phyloP scores from a whole-genome alignment of 2,888 invertebrate genomes.

The Drosophila crucigera region DNA sequence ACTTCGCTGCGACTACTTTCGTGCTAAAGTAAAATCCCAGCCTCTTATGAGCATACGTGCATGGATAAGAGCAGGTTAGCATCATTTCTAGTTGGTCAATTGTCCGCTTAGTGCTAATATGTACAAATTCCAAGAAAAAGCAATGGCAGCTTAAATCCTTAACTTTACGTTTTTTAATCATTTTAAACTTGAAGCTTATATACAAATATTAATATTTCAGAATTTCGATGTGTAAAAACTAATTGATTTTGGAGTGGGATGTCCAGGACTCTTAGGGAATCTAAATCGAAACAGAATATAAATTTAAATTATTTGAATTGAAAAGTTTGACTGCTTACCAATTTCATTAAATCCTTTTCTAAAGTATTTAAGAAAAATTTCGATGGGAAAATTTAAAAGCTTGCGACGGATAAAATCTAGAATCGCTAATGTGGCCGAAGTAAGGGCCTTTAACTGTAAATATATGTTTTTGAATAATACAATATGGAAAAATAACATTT shows the following conservation, averaged over 20 bases:
- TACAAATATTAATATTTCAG: constrained; percentile 43
- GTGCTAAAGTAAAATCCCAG: not conserved
- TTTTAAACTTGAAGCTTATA: constrained; percentile 42
- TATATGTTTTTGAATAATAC: not conserved
- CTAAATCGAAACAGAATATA: constrained; percentile 21
- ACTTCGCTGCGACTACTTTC: not conserved
- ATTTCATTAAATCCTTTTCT: constrained; percentile 77
- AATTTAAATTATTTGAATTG: not conserved
- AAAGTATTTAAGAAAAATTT: constrained; percentile 77
- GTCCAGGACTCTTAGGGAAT: constrained; percentile 56
- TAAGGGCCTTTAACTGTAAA: constrained; percentile 45
- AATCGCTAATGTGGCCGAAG: constrained; percentile 60
- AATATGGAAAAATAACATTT: not conserved
- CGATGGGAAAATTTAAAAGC: constrained; percentile 81
- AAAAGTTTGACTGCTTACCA: constrained; percentile 55
- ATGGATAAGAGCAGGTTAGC: not conserved
- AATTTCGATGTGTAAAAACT: constrained; percentile 44
- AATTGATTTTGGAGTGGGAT: constrained; percentile 38
- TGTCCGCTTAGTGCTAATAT: not conserved
- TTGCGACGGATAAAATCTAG: constrained; percentile 75
- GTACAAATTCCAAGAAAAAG: not conserved
- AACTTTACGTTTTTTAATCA: constrained; percentile 1
- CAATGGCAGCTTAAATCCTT: not conserved
- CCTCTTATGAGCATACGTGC: no score
- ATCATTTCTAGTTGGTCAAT: not conserved